Conservation (phyloP, 2,113 vertebrate species). For the Trematocara nigrifrons region DNA sequence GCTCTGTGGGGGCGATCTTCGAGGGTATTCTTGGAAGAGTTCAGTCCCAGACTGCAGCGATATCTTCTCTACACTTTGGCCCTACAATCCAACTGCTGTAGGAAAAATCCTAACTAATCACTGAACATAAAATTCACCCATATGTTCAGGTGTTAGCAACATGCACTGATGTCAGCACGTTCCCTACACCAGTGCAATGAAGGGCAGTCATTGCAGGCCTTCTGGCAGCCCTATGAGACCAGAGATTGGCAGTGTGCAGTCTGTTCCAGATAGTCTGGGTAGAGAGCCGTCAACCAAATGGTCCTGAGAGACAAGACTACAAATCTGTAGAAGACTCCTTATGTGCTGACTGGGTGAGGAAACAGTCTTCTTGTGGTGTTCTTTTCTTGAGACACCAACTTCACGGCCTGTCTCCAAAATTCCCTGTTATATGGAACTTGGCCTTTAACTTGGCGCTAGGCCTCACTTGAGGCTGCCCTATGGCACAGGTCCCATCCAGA, state of each 20-base stretch:
- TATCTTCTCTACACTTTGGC: neutral
- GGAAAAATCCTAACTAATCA: neutral
- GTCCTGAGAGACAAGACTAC: neutral
- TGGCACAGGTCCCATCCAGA: neutral
- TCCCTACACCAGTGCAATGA: neutral
- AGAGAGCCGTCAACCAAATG: accelerated
- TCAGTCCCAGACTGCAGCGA: neutral
- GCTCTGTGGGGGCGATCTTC: neutral
- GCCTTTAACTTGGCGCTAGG: neutral
- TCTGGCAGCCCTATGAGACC: neutral
- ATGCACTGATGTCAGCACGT: neutral
- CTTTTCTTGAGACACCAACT: neutral
- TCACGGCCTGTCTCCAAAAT: neutral
- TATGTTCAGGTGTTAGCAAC: neutral
- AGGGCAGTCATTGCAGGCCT: neutral
- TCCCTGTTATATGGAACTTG: neutral
- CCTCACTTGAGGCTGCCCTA: neutral
- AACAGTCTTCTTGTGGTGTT: neutral
- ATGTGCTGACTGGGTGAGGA: neutral
- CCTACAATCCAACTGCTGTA: neutral
- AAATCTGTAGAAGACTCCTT: neutral
- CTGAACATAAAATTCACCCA: neutral
- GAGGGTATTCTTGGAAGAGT: neutral
- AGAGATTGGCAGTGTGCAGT: neutral
- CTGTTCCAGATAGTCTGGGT: neutral